phyloP scores from a whole-genome alignment of 2,113 vertebrate genomes.

The Azemiops feae region DNA sequence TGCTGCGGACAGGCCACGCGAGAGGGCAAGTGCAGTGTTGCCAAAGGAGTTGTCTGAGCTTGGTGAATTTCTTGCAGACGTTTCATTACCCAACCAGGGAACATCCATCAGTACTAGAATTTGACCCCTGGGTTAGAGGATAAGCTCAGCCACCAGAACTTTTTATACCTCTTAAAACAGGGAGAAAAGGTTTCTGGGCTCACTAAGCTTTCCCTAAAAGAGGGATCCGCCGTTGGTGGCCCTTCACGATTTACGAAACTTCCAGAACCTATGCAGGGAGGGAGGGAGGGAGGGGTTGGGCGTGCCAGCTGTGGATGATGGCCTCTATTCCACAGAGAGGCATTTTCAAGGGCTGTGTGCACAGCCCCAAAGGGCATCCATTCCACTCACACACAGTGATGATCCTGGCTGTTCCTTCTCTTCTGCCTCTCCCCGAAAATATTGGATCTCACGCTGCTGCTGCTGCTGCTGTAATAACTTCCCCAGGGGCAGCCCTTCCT shows the following conservation, averaged over 20 bases:
- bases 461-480: too few species aligned
- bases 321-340: background rate
- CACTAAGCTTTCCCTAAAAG: background rate
- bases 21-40: too few species aligned
- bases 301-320: background rate
- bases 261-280: too few species aligned
- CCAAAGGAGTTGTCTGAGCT: background rate
- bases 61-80: background rate
- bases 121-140: too few species aligned
- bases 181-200: background rate
- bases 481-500: too few species aligned
- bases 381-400: background rate
- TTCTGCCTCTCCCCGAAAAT: background rate
- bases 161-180: background rate
- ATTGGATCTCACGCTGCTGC: too few species aligned
- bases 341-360: too few species aligned
- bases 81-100: too few species aligned
- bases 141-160: too few species aligned
- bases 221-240: background rate
- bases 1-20: background rate
- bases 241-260: background rate
- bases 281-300: background rate
- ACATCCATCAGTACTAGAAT: too few species aligned
- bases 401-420: background rate
- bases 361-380: background rate